Evolutionary conservation across 2,113 vertebrate genomes (phyloP).

Genomic region (Siniperca knerii): DNA sequence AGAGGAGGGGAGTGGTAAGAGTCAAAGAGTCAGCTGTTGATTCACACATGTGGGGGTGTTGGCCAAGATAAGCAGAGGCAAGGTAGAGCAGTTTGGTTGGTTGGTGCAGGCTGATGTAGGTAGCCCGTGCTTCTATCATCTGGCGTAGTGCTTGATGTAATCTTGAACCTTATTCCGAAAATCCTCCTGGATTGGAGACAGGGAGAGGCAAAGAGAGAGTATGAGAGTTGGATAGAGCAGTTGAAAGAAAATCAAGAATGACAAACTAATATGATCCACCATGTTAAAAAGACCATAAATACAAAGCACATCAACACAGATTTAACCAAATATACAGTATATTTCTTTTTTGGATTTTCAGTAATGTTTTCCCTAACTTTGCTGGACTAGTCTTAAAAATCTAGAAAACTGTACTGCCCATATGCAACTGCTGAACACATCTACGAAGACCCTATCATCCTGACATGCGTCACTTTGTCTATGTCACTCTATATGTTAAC

Average conservation of each 20-base stretch:
- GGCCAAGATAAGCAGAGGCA: slow-evolving; percentile 71
- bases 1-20: slow-evolving; percentile 13
- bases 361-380: neutral
- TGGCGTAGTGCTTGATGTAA: slow-evolving; percentile 94
- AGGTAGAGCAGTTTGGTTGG: slow-evolving; percentile 74
- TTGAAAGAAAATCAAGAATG: neutral
- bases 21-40: slow-evolving; percentile 60
- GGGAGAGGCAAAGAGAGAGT: neutral
- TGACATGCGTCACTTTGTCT: too few species aligned
- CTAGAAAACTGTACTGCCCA: too few species aligned
- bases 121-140: slow-evolving; percentile 88
- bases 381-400: too few species aligned
- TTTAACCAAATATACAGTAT: neutral
- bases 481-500: too few species aligned
- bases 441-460: too few species aligned
- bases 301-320: neutral
- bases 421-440: too few species aligned
- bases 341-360: neutral
- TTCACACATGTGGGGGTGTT: slow-evolving; percentile 62
- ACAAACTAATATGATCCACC: neutral
- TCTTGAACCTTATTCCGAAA: slow-evolving; percentile 95
- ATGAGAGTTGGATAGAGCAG: neutral
- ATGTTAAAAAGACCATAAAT: neutral
- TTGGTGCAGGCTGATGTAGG: slow-evolving; percentile 51
- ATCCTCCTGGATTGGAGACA: slow-evolving; percentile 87